A percentile compares a stretch with the other conserved stretches of the same genome.
These are phyloP conservation scores for Nannospalax galili DNA, from an alignment of 2,113 vertebrate genomes.

Conservation along the genomic window DNA sequence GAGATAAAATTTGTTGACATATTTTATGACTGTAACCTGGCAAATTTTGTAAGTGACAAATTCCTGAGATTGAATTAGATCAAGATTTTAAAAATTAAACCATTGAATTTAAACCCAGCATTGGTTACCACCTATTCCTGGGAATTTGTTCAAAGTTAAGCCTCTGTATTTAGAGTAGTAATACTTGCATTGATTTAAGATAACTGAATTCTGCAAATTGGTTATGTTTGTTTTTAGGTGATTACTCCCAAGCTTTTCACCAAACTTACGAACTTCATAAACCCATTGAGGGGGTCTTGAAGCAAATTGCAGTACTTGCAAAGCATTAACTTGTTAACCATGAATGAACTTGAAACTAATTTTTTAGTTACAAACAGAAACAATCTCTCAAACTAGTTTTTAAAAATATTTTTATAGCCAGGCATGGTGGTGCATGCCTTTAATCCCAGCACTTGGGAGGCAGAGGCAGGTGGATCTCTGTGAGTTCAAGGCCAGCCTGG, in stretches of 20 bases:
- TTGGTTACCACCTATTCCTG: slow-evolving; percentile 63
- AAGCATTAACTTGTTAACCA: slow-evolving; percentile 36
- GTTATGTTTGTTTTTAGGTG: slow-evolving; percentile 66
- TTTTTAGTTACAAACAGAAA: slow-evolving; percentile 33
- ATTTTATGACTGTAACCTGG: slow-evolving; percentile 51
- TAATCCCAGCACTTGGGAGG: neutral
- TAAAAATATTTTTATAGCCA: too few species aligned
- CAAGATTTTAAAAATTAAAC: slow-evolving; percentile 66
- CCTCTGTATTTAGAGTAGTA: slow-evolving; percentile 55
- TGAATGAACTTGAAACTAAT: slow-evolving; percentile 38
- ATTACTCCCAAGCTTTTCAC: slow-evolving; percentile 39
- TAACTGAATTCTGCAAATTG: slow-evolving; percentile 40
- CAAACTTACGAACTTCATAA: slow-evolving; percentile 52
- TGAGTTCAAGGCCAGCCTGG: neutral
- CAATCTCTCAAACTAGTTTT: slow-evolving; percentile 29
- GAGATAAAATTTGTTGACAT: slow-evolving; percentile 50
- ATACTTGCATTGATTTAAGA: slow-evolving; percentile 61
- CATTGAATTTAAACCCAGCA: slow-evolving; percentile 31
- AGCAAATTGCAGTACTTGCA: slow-evolving; percentile 40
- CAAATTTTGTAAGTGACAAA: slow-evolving; percentile 47
- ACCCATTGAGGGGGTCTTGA: slow-evolving; percentile 6
- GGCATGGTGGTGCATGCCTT: neutral
- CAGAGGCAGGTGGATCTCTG: neutral
- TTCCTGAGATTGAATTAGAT: slow-evolving; percentile 55
- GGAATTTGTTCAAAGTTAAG: slow-evolving; percentile 54